A percentile compares a stretch with the other conserved stretches of the same genome.
phyloP scores from a whole-genome alignment of 2,113 vertebrate species.

The Natator depressus region DNA sequence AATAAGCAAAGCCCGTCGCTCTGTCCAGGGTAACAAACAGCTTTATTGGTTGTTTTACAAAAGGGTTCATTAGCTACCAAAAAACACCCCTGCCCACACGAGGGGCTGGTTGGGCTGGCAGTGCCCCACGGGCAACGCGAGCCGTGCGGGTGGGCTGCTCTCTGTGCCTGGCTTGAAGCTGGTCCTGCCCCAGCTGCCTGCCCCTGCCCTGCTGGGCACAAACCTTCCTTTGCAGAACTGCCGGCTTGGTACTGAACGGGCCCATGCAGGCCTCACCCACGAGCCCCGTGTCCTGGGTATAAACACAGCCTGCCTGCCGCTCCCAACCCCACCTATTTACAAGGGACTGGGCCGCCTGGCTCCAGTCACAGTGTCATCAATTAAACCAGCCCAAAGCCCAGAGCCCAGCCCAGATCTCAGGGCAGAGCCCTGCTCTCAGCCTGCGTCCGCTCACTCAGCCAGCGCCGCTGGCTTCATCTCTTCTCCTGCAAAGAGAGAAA shows the following conservation, averaged over 20 bases:
- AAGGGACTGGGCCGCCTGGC: background rate
- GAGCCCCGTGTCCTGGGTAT: background rate
- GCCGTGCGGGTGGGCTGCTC: background rate
- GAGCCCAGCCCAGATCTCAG: background rate
- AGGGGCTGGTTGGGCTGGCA: background rate
- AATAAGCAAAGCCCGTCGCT: background rate
- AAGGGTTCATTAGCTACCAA: background rate
- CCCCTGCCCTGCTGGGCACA: background rate
- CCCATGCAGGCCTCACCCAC: background rate
- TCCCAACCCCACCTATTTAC: background rate
- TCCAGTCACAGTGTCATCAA: background rate
- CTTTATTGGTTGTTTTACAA: conserved; percentile 63
- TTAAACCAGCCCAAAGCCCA: conserved; percentile 27
- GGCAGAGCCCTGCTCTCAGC: background rate
- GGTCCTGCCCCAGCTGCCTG: background rate
- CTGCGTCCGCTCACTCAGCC: background rate
- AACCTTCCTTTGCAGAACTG: background rate
- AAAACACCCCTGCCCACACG: background rate
- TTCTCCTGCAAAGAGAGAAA: background rate
- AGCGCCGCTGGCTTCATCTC: background rate
- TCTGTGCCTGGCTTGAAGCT: background rate
- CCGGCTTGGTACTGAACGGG: background rate
- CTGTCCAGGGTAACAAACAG: background rate
- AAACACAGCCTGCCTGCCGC: background rate
- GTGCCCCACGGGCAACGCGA: background rate